Evolutionary conservation across 2,113 vertebrate species (phyloP).

Genomic region (Laticauda laticaudata): DNA sequence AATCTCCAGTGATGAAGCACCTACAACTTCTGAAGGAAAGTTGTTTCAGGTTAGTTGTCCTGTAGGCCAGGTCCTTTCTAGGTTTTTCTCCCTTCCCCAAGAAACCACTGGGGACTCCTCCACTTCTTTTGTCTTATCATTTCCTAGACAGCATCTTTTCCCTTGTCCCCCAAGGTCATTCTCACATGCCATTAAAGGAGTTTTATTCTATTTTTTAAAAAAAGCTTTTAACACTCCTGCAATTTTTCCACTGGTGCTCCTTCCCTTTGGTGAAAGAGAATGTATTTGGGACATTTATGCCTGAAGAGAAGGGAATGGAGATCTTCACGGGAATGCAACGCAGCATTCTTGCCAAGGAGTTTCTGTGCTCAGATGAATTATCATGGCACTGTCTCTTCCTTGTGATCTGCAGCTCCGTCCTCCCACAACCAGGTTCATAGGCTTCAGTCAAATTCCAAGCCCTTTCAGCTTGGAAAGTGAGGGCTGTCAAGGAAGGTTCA

Average conservation of each 20-base stretch:
- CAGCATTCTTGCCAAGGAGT: background rate
- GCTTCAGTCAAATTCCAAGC: background rate
- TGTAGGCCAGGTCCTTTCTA: too few relatives aligned
- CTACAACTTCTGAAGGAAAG: too few relatives aligned
- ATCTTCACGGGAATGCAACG: background rate
- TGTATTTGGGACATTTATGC: background rate
- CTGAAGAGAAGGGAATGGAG: background rate
- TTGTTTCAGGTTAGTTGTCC: too few relatives aligned
- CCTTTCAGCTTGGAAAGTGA: background rate
- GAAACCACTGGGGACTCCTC: too few relatives aligned
- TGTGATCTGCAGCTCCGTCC: background rate
- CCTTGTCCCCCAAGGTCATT: too few relatives aligned
- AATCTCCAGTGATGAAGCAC: too few relatives aligned
- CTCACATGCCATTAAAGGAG: too few relatives aligned
- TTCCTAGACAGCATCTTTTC: too few relatives aligned
- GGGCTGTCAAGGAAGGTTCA: background rate
- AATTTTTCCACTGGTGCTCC: background rate
- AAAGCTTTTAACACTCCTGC: background rate
- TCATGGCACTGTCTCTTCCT: background rate
- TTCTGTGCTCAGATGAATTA: background rate
- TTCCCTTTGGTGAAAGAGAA: background rate
- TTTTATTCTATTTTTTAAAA: background rate
- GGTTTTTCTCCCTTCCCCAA: too few relatives aligned
- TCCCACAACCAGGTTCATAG: background rate
- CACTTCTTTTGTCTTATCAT: too few relatives aligned